Conservation (phyloP, 2,888 invertebrate species). For the Sarcophaga caerulescens region DNA sequence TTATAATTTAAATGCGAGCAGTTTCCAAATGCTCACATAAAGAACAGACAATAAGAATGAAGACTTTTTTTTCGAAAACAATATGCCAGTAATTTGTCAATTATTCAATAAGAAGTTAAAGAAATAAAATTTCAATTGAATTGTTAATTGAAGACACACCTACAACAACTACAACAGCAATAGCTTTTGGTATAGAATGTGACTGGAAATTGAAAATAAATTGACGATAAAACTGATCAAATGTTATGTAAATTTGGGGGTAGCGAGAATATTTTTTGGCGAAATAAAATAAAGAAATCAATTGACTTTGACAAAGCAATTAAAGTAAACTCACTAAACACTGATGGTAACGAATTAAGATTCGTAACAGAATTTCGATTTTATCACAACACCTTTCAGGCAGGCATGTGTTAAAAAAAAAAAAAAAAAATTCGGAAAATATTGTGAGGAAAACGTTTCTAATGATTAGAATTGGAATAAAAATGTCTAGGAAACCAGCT, state of each 20-base stretch:
- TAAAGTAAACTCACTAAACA: conserved; percentile 6
- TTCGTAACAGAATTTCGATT: conserved; percentile 28
- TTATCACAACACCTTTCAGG: not conserved
- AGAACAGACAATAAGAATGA: not conserved
- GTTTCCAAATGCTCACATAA: not conserved
- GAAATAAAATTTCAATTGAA: conserved; percentile 11
- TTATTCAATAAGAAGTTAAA: conserved; percentile 7
- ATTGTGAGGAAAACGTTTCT: too few relatives aligned
- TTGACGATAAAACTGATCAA: not conserved
- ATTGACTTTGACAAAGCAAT: conserved; percentile 46
- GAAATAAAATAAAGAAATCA: conserved; percentile 46
- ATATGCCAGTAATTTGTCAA: conserved; percentile 22
- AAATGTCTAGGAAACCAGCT: conserved; percentile 28
- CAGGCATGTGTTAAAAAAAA: too few relatives aligned
- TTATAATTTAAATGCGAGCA: conserved; percentile 38
- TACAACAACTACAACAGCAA: not conserved
- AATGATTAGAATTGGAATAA: not conserved
- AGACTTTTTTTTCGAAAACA: too few relatives aligned
- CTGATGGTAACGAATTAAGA: not conserved
- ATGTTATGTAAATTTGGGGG: not conserved
- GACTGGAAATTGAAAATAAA: conserved; percentile 25
- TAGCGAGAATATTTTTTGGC: conserved; percentile 25
- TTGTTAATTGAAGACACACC: conserved; percentile 41
- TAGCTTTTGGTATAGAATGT: conserved; percentile 7
- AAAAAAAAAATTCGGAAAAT: too few relatives aligned